These are phyloP conservation scores for Zaprionus nigranus DNA, from an alignment of 1,140 invertebrate genomes.

Conservation along the genomic window DNA sequence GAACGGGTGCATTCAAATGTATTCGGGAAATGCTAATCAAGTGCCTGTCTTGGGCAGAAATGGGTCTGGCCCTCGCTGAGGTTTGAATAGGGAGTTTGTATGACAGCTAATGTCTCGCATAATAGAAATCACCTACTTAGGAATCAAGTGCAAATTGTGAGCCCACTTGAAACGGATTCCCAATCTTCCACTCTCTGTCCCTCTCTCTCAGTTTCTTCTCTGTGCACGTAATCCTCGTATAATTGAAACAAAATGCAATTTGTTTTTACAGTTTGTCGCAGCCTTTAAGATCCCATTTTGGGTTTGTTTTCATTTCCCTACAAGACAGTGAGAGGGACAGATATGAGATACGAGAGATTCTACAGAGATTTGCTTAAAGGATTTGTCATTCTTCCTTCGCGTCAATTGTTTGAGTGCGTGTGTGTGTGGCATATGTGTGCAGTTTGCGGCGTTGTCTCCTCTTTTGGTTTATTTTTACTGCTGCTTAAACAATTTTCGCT, in stretches of 20 bases:
- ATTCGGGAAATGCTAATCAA: constrained; percentile 73
- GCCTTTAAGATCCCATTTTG: constrained; percentile 75
- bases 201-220: neutral
- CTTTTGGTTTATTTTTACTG: constrained; percentile 71
- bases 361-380: constrained; percentile 75
- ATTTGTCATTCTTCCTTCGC: constrained; percentile 39
- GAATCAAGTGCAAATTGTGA: constrained; percentile 80
- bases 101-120: constrained; percentile 82
- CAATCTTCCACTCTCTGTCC: neutral
- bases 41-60: constrained; percentile 48
- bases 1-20: constrained; percentile 24
- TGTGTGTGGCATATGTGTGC: constrained; percentile 55
- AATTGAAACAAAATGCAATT: constrained; percentile 82
- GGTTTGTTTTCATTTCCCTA: constrained; percentile 77
- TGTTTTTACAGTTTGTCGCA: constrained; percentile 83
- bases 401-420: neutral
- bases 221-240: constrained; percentile 73
- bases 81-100: constrained; percentile 81
- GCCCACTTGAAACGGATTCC: constrained; percentile 57
- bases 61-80: constrained; percentile 34
- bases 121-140: constrained; percentile 83
- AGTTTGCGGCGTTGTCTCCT: constrained; percentile 46
- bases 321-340: constrained; percentile 41
- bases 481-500: constrained; percentile 76
- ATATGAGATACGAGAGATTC: constrained; percentile 15